Conservation (phyloP, 2,797 vertebrate species). For the Myotis findleyi region DNA sequence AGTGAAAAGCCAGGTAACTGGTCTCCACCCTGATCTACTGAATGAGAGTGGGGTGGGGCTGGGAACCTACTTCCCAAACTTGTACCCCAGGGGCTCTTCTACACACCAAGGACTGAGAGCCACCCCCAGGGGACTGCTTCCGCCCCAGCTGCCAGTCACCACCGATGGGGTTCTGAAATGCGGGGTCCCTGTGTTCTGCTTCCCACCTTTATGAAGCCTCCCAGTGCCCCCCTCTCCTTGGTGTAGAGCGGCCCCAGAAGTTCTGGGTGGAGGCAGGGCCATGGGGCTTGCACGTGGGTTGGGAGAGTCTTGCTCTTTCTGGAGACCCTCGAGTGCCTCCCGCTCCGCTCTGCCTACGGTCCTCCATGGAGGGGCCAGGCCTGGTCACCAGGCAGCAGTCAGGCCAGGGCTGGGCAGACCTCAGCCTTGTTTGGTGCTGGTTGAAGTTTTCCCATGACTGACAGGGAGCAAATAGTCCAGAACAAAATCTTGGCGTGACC, state of each 20-base stretch:
- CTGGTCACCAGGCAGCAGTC: not conserved
- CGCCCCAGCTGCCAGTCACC: not conserved
- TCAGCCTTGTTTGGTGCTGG: not conserved
- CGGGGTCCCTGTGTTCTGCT: too few species aligned
- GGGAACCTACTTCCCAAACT: not conserved
- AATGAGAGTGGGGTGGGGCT: not conserved
- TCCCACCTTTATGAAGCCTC: not conserved
- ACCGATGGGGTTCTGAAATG: not conserved
- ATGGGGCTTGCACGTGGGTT: accelerated
- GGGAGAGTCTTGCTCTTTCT: not conserved
- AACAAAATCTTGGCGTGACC: not conserved
- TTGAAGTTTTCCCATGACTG: not conserved
- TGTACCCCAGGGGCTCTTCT: not conserved
- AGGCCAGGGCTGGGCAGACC: not conserved
- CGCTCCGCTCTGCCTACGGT: not conserved
- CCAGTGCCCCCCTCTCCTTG: accelerated
- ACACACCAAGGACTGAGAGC: not conserved
- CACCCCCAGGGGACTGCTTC: not conserved
- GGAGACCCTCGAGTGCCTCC: not conserved
- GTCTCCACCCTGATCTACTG: not conserved
- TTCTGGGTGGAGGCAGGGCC: not conserved
- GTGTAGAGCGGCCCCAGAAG: not conserved
- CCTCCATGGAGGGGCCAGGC: not conserved
- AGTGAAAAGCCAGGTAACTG: not conserved
- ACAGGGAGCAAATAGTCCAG: not conserved